A percentile compares a stretch with the other conserved stretches of the same genome.
Evolutionary conservation across 1,140 invertebrate species (phyloP).

Genomic region (Drosophila truncata): DNA sequence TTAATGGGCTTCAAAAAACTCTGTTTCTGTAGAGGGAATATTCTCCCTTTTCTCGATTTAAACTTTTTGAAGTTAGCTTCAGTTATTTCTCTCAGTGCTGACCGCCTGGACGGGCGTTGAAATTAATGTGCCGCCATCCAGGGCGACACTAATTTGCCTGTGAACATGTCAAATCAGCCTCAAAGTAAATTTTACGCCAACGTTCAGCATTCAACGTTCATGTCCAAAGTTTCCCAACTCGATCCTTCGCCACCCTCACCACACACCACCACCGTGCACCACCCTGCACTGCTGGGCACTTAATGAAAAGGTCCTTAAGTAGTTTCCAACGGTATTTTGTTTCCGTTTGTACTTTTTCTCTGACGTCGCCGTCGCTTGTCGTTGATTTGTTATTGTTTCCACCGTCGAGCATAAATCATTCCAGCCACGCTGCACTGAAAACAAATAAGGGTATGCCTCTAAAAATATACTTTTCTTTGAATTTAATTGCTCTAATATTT

Average conservation of each 20-base stretch:
- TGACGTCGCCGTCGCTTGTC: conserved; percentile 59
- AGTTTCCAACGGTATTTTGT: conserved; percentile 84
- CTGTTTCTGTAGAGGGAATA: background rate
- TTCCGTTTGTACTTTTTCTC: conserved; percentile 80
- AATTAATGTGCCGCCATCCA: conserved; percentile 75
- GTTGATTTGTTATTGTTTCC: conserved; percentile 83
- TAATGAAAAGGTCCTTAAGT: conserved; percentile 84
- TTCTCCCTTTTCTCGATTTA: too few species aligned
- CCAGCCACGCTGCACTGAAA: conserved; percentile 6
- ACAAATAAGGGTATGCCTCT: background rate
- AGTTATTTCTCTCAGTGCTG: conserved; percentile 6
- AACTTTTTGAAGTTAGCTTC: rapidly evolving
- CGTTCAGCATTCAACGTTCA: conserved; percentile 26
- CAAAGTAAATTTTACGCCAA: conserved; percentile 74
- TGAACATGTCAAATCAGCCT: conserved; percentile 83
- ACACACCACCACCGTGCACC: conserved; percentile 8
- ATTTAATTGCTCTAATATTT: background rate
- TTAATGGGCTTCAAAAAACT: too few species aligned
- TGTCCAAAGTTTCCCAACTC: conserved; percentile 30
- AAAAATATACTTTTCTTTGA: background rate
- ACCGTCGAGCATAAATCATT: conserved; percentile 77
- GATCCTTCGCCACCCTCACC: conserved; percentile 1
- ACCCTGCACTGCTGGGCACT: conserved; percentile 51
- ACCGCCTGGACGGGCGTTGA: conserved; percentile 48
- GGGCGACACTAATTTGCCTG: conserved; percentile 81